Conservation (phyloP, 2,797 vertebrate genomes). For the Urocyon cinereoargenteus region DNA sequence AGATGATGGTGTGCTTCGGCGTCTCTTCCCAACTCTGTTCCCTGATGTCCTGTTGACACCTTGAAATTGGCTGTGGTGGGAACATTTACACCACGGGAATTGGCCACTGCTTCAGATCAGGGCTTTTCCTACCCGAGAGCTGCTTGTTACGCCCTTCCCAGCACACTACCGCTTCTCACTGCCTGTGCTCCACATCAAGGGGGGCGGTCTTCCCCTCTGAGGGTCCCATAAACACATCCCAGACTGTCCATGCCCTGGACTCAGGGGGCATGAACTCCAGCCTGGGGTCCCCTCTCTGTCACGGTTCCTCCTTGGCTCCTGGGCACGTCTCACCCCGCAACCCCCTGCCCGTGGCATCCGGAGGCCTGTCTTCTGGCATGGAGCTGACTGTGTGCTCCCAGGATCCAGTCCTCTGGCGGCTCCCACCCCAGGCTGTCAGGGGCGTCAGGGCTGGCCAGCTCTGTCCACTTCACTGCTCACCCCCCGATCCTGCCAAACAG, state of each 20-base stretch:
- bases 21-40: neutral
- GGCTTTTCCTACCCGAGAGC: neutral
- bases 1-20: fast-evolving
- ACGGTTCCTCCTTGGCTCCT: neutral
- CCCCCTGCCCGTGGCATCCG: fast-evolving
- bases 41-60: fast-evolving
- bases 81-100: neutral
- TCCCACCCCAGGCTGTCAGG: neutral
- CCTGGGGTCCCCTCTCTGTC: too few species aligned
- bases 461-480: neutral
- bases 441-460: too few species aligned
- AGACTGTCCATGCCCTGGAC: neutral
- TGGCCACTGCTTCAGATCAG: neutral
- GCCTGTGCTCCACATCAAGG: neutral
- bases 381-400: fast-evolving
- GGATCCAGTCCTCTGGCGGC: neutral
- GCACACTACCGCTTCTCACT: neutral
- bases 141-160: neutral
- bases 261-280: neutral
- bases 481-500: neutral
- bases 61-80: neutral
- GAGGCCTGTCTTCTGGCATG: neutral
- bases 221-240: too few species aligned
- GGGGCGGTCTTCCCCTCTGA: neutral
- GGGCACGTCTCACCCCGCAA: fast-evolving